Base-by-base conservation (phyloP, 2,113 vertebrate genomes). In the Silurus glanis region DNA sequence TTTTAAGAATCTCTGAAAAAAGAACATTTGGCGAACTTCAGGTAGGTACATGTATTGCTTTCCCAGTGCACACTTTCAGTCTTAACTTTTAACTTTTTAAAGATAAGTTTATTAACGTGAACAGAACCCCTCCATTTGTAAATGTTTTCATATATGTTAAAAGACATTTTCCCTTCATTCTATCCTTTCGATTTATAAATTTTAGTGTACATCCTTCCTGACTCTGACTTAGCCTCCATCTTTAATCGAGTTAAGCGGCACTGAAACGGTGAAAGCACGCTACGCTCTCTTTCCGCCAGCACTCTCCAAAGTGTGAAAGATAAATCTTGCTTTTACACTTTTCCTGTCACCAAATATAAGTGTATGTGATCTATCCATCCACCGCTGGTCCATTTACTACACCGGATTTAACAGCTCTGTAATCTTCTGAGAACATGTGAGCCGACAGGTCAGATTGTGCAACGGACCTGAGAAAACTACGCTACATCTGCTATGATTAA, bases 281-380 rank as follows among this genome's bases (percentile, higher is more conserved):
- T 2, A 12, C 13, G 19, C 78, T 47, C 56, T 47, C 56, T 80
- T 61, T 61, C 78, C 47, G 37, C 58, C 78, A 47, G 17, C 1
- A 23, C 8, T 21, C 37, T 61, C 78, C 28, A 80, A 80, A 21
- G 78, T 80, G 78, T 80, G 56, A 80, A 80, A 80, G 56, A 59
- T 59, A 59, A 80, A 80, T 80, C 78, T 80, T 56, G 19, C 28
- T 59, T 59, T 59, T 59, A 80, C 56, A 80, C 78, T 45, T 61
- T 80, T 80, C 78, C 56, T 61, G 78, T 80, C 78, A 61, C 56
- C 78, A 37, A 23, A 61, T 80, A 80, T 61, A 47, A 45, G 78
- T 45, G 78, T 80, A 59, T 12, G 21, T 21, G 78, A 80, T 80
- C 78, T 56, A 80, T 61, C 78, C 56, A 23, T 61, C 28, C 78